Evolutionary conservation across 2,888 invertebrate genomes (phyloP).

Genomic region (Lumbricus terrestris): DNA sequence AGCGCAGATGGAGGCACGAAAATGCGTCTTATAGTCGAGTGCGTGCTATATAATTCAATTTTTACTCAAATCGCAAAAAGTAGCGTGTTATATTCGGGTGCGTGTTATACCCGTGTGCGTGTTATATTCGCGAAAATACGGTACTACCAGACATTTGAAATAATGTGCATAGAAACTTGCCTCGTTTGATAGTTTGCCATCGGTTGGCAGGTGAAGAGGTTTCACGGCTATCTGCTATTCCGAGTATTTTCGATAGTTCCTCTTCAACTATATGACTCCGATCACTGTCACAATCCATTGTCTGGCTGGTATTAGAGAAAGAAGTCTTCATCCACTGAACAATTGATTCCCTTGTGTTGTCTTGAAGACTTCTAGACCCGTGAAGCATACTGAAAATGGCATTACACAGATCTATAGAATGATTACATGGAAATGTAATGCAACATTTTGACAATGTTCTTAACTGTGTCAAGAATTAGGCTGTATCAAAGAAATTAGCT

Average conservation of each 20-base stretch:
- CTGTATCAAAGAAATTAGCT: no score
- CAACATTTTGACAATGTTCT: neutral
- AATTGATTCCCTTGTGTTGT: neutral
- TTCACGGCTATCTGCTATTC: neutral
- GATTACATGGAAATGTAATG: neutral
- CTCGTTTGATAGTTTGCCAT: neutral
- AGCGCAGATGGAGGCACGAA: no score
- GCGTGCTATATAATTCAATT: no score
- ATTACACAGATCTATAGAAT: neutral
- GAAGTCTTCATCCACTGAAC: slow-evolving; percentile 3
- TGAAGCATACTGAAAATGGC: neutral
- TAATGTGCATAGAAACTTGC: neutral
- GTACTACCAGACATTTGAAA: neutral
- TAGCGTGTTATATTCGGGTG: no score
- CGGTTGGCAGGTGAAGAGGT: neutral
- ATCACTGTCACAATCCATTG: neutral
- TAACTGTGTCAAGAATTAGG: neutral
- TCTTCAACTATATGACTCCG: neutral
- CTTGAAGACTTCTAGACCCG: neutral
- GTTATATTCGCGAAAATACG: no score
- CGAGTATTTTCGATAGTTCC: neutral
- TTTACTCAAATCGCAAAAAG: no score
- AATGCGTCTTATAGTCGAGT: no score
- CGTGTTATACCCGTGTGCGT: no score
- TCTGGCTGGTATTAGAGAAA: neutral